These are phyloP conservation scores for Ailurus styani DNA, from an alignment of 2,113 vertebrate genomes.

Conservation along the genomic window DNA sequence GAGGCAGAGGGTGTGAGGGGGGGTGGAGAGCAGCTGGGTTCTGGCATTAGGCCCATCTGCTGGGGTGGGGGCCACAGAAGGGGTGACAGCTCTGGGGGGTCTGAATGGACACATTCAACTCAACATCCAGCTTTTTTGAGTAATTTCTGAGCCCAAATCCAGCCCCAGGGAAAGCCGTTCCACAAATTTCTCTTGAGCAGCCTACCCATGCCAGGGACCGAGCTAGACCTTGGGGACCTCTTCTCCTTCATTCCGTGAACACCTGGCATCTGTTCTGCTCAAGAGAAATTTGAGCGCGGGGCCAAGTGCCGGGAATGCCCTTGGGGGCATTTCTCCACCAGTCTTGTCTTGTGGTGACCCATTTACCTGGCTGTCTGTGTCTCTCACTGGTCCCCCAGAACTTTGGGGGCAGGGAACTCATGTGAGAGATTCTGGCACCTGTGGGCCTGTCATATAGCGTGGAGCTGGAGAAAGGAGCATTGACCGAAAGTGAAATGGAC, in stretches of 20 bases:
- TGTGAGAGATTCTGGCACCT: background rate
- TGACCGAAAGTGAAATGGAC: background rate
- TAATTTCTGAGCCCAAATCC: background rate
- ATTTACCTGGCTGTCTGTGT: background rate
- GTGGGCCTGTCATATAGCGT: background rate
- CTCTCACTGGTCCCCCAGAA: background rate
- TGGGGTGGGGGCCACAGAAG: fast-evolving
- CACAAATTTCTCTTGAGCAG: background rate
- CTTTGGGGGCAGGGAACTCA: background rate
- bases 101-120: background rate
- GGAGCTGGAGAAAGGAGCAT: background rate
- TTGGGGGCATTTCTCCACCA: background rate
- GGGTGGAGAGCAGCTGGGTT: too few relatives aligned
- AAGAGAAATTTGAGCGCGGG: background rate
- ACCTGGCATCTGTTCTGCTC: background rate
- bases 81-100: background rate
- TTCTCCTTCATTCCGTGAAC: background rate
- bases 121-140: background rate
- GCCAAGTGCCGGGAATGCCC: background rate
- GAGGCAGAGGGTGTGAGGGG: too few relatives aligned
- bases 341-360: background rate
- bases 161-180: background rate
- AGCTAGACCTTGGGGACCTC: background rate
- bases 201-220: background rate
- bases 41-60: background rate